These are phyloP conservation scores for Chirona hameri DNA, from an alignment of 2,888 invertebrate genomes.

Conservation along the genomic window DNA sequence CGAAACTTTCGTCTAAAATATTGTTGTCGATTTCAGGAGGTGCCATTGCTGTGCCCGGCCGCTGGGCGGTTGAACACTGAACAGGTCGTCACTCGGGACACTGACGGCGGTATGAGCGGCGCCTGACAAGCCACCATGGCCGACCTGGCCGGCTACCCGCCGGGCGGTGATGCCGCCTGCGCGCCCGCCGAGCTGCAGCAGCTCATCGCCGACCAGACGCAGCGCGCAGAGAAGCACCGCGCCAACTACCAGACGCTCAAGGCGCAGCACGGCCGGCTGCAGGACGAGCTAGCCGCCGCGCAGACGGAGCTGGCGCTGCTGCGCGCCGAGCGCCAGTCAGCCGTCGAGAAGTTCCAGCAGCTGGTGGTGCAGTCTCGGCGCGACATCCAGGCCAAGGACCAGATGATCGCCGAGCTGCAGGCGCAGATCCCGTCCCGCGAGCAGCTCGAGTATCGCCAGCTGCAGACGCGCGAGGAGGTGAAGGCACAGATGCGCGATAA, in stretches of 20 bases:
- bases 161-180: conserved; percentile 1
- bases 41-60: not conserved
- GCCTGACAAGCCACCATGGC: not conserved
- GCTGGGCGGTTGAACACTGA: not conserved
- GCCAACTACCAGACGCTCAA: conserved; percentile 12
- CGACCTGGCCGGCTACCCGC: not conserved
- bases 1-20: not conserved
- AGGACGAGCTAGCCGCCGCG: conserved; percentile 2
- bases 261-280: conserved; percentile 11
- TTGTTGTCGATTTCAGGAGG: not conserved
- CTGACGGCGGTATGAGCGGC: not conserved
- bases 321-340: conserved; percentile 13
- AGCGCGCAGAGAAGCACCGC: conserved; percentile 13
- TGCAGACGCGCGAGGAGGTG: conserved; percentile 14
- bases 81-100: not conserved
- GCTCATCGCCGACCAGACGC: conserved; percentile 10
- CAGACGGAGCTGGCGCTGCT: conserved; percentile 22
- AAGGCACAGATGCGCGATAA: conserved; percentile 25
- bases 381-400: conserved; percentile 13
- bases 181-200: not conserved
- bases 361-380: conserved; percentile 5
- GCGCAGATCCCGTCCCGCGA: conserved; percentile 26
- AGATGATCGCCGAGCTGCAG: not conserved
- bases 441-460: conserved; percentile 7
- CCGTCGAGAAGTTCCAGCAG: conserved; percentile 4